A percentile compares a stretch with the other conserved stretches of the same genome.
phyloP scores from a whole-genome alignment of 2,113 vertebrate species.

The Anhinga anhinga region DNA sequence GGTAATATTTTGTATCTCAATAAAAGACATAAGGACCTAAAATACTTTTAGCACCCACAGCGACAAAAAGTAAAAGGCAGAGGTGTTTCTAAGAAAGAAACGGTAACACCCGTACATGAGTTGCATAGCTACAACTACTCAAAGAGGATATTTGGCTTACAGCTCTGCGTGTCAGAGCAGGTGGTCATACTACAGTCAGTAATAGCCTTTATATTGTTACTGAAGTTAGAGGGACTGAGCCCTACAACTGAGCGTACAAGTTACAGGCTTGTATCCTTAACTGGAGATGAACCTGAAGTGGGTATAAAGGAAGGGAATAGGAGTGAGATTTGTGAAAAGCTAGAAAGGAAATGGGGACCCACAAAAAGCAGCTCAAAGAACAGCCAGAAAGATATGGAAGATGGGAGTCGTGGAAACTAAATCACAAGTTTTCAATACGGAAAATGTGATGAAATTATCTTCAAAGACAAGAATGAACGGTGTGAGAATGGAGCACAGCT shows the following conservation, averaged over 20 bases:
- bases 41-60: neutral
- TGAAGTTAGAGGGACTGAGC: neutral
- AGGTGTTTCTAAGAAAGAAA: neutral
- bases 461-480: neutral
- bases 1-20: neutral
- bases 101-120: neutral
- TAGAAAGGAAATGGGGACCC: neutral
- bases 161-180: neutral
- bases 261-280: neutral
- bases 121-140: neutral
- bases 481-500: neutral
- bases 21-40: neutral
- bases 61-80: neutral
- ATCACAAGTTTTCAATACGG: neutral
- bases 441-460: neutral
- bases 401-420: conserved; percentile 9
- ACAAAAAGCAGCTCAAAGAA: neutral
- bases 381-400: neutral
- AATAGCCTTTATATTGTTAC: neutral
- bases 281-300: neutral
- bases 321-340: neutral
- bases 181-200: neutral
- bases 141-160: neutral
- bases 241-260: neutral
- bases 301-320: neutral